These are phyloP conservation scores for Gobius niger DNA, from an alignment of 2,113 vertebrate species.

Conservation along the genomic window DNA sequence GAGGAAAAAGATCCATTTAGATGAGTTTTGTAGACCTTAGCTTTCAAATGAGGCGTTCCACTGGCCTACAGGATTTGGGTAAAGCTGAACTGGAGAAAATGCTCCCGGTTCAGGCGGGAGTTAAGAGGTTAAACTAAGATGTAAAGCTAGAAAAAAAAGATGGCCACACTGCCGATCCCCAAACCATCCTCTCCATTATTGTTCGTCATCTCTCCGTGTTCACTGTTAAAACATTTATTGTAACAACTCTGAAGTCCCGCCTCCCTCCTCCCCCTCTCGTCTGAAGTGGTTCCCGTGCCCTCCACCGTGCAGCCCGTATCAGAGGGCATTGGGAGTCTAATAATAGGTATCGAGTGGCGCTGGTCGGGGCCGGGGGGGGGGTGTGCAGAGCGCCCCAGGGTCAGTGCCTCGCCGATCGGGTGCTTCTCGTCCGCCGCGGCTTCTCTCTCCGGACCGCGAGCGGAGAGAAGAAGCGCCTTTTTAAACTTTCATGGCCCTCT, in stretches of 20 bases:
- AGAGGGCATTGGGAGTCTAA: conserved; percentile 82
- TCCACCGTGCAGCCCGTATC: conserved; percentile 77
- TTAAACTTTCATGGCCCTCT: conserved; percentile 79
- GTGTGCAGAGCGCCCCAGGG: conserved; percentile 79
- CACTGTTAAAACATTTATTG: too few relatives aligned
- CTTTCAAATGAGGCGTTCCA: too few relatives aligned
- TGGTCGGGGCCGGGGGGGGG: conserved; percentile 82
- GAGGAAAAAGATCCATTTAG: too few relatives aligned
- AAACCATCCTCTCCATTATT: too few relatives aligned
- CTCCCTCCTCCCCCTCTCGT: conserved; percentile 44
- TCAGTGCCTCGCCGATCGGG: conserved; percentile 65
- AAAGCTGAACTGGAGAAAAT: too few relatives aligned
- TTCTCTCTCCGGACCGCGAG: conserved; percentile 66
- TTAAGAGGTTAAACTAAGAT: too few relatives aligned
- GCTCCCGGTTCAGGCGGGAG: too few relatives aligned
- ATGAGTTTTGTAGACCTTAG: too few relatives aligned
- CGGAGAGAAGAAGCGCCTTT: conserved; percentile 74
- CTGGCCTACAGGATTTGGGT: too few relatives aligned
- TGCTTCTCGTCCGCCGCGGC: conserved; percentile 12
- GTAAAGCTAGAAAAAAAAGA: too few relatives aligned
- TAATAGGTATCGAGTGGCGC: conserved; percentile 85
- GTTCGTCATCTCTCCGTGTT: too few relatives aligned
- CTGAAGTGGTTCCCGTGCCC: conserved; percentile 71
- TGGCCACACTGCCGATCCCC: too few relatives aligned
- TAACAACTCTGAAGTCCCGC: neutral